phyloP scores from a whole-genome alignment of 2,113 vertebrate genomes.

The Poicephalus meyeri region DNA sequence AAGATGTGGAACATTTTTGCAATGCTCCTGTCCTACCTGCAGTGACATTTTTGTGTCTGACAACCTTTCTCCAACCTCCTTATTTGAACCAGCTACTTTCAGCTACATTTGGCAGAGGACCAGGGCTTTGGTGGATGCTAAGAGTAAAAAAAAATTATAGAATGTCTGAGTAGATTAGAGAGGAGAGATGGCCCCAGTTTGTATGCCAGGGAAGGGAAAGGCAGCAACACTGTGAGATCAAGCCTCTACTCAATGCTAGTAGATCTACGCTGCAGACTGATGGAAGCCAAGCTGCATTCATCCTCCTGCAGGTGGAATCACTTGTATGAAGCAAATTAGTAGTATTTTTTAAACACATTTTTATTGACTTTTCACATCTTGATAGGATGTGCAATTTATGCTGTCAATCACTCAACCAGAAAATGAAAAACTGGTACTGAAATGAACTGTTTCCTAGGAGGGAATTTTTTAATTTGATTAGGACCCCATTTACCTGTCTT shows the following conservation, averaged over 20 bases:
- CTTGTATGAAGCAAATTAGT: not conserved
- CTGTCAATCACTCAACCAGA: not conserved
- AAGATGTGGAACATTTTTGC: not conserved
- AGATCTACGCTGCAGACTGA: not conserved
- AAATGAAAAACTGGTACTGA: not conserved
- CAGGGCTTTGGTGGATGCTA: not conserved
- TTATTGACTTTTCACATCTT: not conserved
- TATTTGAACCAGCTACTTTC: not conserved
- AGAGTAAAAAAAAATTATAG: not conserved
- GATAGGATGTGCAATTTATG: not conserved
- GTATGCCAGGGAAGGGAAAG: not conserved
- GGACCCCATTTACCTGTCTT: not conserved
- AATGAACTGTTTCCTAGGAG: not conserved
- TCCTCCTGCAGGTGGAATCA: not conserved
- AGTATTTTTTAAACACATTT: not conserved
- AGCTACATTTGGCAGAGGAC: not conserved
- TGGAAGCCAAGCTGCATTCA: not conserved
- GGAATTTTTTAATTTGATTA: not conserved
- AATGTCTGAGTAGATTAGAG: rapidly evolving
- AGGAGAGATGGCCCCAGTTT: not conserved
- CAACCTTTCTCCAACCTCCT: not conserved
- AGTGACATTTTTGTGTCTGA: not conserved
- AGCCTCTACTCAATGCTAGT: not conserved
- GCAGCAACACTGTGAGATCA: rapidly evolving
- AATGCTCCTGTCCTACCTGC: not conserved